Base-by-base conservation (phyloP, 2,113 vertebrate species). In the Cacatua alba region DNA sequence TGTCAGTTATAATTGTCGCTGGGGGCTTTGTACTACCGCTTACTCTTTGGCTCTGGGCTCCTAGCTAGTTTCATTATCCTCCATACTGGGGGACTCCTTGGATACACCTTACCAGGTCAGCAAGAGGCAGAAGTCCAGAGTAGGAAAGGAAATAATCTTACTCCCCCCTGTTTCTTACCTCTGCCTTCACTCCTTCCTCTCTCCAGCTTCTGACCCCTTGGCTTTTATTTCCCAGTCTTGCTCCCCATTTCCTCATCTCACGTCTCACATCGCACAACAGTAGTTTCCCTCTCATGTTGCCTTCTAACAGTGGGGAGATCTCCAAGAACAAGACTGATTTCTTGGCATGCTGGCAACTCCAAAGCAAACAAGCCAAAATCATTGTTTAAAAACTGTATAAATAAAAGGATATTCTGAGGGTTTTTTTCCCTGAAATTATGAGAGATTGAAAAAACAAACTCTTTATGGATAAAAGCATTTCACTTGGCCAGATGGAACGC, bases 371-470 rank as follows among this genome's bases (percentile, higher is more conserved):
- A 86, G 31, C 25, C 37, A 60, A 91, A 92, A 77, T 86, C 1
- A 82, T 64, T 82, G 91, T 90, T 91, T 92, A 63, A 94, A 88
- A 95, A 74, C 59, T 46, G 49, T 55, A 76, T 63, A 93, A 94
- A 92, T 86, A 88, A 63, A 90, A 67, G 80, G 76, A 60, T 90
- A 77, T 77, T 86, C 49, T 37, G 59, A 72, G n/a, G 6, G 17
- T 11, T 23, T 72, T 90, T 80, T 49, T 86, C 70, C 6, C 64
- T 8, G 5, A 94, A 94, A 92, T 95, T 94, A 55, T 64, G 60
- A 89, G 86, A 90, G 80, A 87, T 5, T 96, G 77, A 52, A 88
- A 88, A 92, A 96, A 86, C 72, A 96, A 92, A 86, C 86, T 92
- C 75, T 67, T 85, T 59, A 55, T 28, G 86, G 60, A 53, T 86